Base-by-base conservation (phyloP, 2,888 invertebrate species). In the Meteorus colon region DNA sequence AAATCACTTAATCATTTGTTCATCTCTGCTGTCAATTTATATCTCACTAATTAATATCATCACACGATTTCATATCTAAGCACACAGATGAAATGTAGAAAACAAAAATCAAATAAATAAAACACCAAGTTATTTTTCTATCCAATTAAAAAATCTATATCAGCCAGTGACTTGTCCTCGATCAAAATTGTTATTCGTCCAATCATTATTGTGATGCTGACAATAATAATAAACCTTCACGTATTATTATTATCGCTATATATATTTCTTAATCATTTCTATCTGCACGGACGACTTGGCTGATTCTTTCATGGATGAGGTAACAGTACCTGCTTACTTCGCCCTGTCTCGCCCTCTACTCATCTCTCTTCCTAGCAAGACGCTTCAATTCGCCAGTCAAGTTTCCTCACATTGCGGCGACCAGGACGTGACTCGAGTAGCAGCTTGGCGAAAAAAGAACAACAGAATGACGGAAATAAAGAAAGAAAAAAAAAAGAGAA, bases 391-490 rank as follows among this genome's bases (percentile, higher is more conserved):
- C 66, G 71, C 45, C 55, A 70, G 72, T 67, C 60, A 72, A 72
- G 71, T 76, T 76, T 72, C 60, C 62, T 71, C 75, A 76, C 72
- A 71, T 76, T 66, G 55, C 41, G 34, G 34, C 12, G 66, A 62
- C 67, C 60, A 60, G 60, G 34, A 76, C 75, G 75, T 72, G 75
- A 76, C 75, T 76, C 60, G 66, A 71, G 74, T 45, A 41, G 45
- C 41, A 48, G 69, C 31, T 3, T 10, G 27, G 37, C 24, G 41
- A 41, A 71, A 62, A 34, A 71, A 71, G 60, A 71, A 71, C 24
- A 71, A 41, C 37, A 60, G 60, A 60, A 71, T 48, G 29, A 6
- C 59, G 37, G 27, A 24, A 16, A 8, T 29, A 31, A 51, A 51
- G 16, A 16, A 67, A 27, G 3, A 37, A 41, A 19, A 24, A 41